These are phyloP conservation scores for Priocnemis perturbator DNA, from an alignment of 2,888 invertebrate species.

Conservation along the genomic window DNA sequence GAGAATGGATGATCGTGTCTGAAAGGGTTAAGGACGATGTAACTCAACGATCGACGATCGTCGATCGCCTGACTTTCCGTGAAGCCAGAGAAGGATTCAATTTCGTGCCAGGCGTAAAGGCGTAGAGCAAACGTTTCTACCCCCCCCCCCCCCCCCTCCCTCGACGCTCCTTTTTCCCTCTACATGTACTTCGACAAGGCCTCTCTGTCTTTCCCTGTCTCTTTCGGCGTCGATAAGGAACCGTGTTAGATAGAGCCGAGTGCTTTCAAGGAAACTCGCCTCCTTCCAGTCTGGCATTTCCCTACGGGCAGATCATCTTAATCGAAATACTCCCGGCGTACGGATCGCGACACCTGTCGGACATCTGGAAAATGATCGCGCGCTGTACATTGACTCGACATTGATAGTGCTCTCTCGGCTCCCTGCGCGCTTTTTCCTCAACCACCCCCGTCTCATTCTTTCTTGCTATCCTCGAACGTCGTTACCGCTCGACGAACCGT, in stretches of 20 bases:
- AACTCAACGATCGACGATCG: no score
- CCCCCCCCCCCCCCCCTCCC: background rate
- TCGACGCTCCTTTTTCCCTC: background rate
- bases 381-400: conserved; percentile 23
- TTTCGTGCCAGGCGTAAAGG: conserved; percentile 1
- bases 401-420: conserved; percentile 13
- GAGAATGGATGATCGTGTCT: no score
- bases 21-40: no score
- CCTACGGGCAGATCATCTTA: conserved; percentile 42
- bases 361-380: conserved; percentile 24
- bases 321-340: conserved; percentile 43
- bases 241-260: conserved; percentile 16
- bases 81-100: conserved; percentile 3
- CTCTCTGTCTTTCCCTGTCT: conserved; percentile 3
- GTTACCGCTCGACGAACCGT: background rate
- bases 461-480: conserved; percentile 10
- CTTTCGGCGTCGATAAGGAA: background rate
- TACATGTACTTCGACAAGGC: conserved; percentile 4
- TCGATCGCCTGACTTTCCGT: background rate
- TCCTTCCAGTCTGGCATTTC: conserved; percentile 26
- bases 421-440: background rate
- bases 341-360: conserved; percentile 32
- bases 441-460: conserved; percentile 2
- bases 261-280: conserved; percentile 11
- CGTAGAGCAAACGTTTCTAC: background rate